A percentile compares a stretch with the other conserved stretches of the same genome.
These are phyloP conservation scores for Chrysolina haemoptera DNA, from an alignment of 2,888 invertebrate genomes.

Conservation along the genomic window DNA sequence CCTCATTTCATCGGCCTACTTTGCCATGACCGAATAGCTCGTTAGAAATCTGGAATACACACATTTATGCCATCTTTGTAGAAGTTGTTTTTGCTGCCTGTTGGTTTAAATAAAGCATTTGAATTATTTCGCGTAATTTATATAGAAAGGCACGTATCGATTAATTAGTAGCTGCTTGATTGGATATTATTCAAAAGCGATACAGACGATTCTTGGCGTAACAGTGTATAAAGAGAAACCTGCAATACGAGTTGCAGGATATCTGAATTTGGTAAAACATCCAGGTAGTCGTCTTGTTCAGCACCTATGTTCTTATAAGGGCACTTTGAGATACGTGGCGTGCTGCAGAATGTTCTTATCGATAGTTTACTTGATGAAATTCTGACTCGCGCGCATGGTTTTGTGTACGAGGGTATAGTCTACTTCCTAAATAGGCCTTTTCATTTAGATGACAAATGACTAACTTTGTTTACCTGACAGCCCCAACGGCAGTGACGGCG, in stretches of 20 bases:
- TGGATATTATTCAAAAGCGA: conserved; percentile 39
- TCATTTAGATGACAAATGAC: no score
- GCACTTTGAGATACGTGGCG: conserved; percentile 23
- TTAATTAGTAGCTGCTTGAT: conserved; percentile 42
- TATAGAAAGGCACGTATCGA: conserved; percentile 30
- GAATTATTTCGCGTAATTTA: conserved; percentile 37
- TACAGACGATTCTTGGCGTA: conserved; percentile 26
- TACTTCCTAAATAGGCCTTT: no score
- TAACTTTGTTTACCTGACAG: no score
- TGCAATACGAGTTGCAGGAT: conserved; percentile 39
- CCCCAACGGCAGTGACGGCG: no score
- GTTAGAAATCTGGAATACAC: conserved; percentile 35
- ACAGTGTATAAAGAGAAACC: conserved; percentile 27
- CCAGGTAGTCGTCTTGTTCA: conserved; percentile 34
- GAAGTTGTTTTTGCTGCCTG: conserved; percentile 21
- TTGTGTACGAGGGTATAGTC: neutral
- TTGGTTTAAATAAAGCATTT: conserved; percentile 19
- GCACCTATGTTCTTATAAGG: conserved; percentile 26
- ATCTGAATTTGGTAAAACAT: conserved; percentile 44
- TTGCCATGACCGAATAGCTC: conserved; percentile 1
- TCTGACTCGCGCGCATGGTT: neutral
- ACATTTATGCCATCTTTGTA: conserved; percentile 31
- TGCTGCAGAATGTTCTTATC: conserved; percentile 21
- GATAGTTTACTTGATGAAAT: conserved; percentile 9
- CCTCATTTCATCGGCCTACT: conserved; percentile 11